These are phyloP conservation scores for Gryon sp. DNA, from an alignment of 1,140 invertebrate genomes.

Conservation along the genomic window DNA sequence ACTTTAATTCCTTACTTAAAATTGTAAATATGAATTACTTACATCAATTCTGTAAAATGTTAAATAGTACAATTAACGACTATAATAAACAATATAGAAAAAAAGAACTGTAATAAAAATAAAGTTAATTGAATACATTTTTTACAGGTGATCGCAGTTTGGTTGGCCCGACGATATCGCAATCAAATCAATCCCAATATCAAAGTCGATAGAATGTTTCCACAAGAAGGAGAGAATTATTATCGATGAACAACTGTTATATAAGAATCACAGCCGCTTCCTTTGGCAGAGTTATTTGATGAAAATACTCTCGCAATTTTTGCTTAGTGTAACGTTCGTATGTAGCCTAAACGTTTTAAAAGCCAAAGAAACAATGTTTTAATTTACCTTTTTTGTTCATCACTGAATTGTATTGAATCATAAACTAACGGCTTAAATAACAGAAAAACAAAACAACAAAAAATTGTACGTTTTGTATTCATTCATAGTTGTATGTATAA, in stretches of 20 bases:
- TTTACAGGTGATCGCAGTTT: conserved; percentile 86
- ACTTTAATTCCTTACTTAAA: too few relatives aligned
- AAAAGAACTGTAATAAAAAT: neutral
- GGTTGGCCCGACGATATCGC: conserved; percentile 86
- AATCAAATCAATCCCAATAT: conserved; percentile 86
- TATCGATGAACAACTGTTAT: conserved; percentile 1
- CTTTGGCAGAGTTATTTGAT: conserved; percentile 20
- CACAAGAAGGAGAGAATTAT: conserved; percentile 81
- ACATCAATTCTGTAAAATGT: too few relatives aligned
- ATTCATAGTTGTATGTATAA: too few relatives aligned
- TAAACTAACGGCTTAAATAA: conserved; percentile 10
- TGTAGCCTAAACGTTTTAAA: conserved; percentile 34
- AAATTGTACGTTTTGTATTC: too few relatives aligned
- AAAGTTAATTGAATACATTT: neutral
- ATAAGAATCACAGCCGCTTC: conserved; percentile 21
- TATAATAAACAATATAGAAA: too few relatives aligned
- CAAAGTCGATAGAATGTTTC: conserved; percentile 85
- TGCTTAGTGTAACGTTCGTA: conserved; percentile 21
- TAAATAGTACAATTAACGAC: too few relatives aligned
- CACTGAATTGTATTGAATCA: conserved; percentile 1
- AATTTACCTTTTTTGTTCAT: conserved; percentile 20
- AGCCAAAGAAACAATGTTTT: conserved; percentile 62
- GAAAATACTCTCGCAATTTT: conserved; percentile 45
- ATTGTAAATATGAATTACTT: conserved; percentile 59
- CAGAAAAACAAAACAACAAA: too few relatives aligned